Conservation (phyloP, 2,113 vertebrate genomes). For the Peromyscus polionotus region DNA sequence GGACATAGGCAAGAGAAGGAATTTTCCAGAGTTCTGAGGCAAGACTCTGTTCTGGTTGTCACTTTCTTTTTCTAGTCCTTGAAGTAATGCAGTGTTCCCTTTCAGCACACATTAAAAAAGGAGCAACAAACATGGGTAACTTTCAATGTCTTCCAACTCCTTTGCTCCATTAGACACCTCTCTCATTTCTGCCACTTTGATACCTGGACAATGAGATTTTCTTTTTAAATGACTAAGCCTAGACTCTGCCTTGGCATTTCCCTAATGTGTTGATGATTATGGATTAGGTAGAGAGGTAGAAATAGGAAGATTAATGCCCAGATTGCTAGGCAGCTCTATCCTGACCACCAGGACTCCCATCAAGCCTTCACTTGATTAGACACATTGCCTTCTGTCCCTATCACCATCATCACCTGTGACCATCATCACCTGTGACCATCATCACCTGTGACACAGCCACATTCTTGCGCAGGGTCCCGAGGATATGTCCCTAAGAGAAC, state of each 20-base stretch:
- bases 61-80: conserved; percentile 12
- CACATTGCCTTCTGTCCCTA: background rate
- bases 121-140: background rate
- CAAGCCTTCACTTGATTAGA: background rate
- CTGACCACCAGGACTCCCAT: background rate
- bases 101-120: conserved; percentile 30
- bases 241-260: conserved; percentile 9
- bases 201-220: conserved; percentile 17
- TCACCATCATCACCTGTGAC: background rate
- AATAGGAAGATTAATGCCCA: background rate
- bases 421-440: background rate
- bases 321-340: background rate
- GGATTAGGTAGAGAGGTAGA: background rate
- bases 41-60: background rate
- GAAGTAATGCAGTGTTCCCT: background rate
- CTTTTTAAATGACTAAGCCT: conserved; percentile 49
- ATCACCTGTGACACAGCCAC: background rate
- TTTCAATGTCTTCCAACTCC: background rate
- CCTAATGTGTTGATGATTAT: background rate
- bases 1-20: accelerated
- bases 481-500: background rate
- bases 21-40: background rate
- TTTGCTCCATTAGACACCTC: conserved; percentile 34
- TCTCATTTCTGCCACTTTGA: background rate
- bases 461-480: background rate